A percentile compares a stretch with the other conserved stretches of the same genome.
phyloP scores from a whole-genome alignment of 2,888 invertebrate species.

The Plemyria rubiginata region DNA sequence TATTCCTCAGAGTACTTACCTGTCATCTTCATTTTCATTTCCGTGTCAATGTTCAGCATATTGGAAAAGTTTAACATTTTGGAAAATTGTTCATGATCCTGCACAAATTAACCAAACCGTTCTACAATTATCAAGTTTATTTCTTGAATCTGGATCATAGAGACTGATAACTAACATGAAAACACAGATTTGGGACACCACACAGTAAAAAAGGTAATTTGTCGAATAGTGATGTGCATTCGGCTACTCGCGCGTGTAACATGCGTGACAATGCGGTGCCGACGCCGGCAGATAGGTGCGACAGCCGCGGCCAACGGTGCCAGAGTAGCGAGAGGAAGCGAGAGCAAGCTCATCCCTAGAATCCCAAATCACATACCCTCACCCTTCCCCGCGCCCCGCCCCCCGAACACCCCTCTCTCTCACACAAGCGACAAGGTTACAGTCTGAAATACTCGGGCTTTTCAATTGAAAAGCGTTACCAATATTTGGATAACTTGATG shows the following conservation, averaged over 20 bases:
- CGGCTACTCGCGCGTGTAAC: slow-evolving; percentile 51
- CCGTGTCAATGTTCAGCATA: slow-evolving; percentile 63
- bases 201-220: not conserved
- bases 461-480: slow-evolving; percentile 51
- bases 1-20: slow-evolving; percentile 56
- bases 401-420: slow-evolving; percentile 80
- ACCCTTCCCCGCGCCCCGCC: slow-evolving; percentile 63
- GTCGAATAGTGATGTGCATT: slow-evolving; percentile 26
- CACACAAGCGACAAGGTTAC: slow-evolving; percentile 71
- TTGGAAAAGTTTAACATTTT: slow-evolving; percentile 39
- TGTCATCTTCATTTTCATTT: slow-evolving; percentile 78
- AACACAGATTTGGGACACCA: slow-evolving; percentile 28
- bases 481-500: slow-evolving; percentile 33
- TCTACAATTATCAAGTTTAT: not conserved
- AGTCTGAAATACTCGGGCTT: slow-evolving; percentile 64
- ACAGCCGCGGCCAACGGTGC: slow-evolving; percentile 76
- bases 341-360: slow-evolving; percentile 85
- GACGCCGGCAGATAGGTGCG: slow-evolving; percentile 62
- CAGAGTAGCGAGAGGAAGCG: slow-evolving; percentile 83
- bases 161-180: not conserved
- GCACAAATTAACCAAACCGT: slow-evolving; percentile 10
- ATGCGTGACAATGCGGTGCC: slow-evolving; percentile 53
- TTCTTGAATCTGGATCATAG: slow-evolving; percentile 14
- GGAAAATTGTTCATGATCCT: slow-evolving; percentile 28
- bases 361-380: slow-evolving; percentile 83